These are phyloP conservation scores for Oopsacas minuta DNA, from an alignment of 37 sponge, comb jelly and placozoan species.

Conservation along the genomic window DNA sequence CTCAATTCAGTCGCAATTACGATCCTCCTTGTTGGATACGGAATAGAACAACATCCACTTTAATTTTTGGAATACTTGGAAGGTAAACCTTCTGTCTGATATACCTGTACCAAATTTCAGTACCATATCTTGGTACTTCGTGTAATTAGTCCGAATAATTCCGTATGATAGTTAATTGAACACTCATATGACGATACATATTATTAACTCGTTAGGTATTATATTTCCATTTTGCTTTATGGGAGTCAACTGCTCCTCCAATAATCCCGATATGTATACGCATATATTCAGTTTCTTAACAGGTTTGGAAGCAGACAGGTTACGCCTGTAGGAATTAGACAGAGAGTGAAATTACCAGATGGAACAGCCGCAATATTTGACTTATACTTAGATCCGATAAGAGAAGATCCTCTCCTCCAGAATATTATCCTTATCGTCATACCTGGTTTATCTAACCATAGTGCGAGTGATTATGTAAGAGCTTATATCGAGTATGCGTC, in stretches of 20 bases:
- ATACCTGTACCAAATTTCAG: too few species aligned
- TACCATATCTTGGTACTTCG: too few species aligned
- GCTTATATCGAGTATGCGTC: constrained; percentile 13
- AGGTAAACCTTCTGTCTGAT: too few species aligned
- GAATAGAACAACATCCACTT: not conserved
- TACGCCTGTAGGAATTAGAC: constrained; percentile 22
- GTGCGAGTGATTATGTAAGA: constrained; percentile 43
- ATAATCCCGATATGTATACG: too few species aligned
- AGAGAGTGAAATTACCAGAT: constrained; percentile 28
- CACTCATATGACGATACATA: too few species aligned
- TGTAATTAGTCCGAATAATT: too few species aligned
- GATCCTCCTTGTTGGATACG: not conserved
- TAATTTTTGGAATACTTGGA: not conserved
- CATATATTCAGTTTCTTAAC: too few species aligned
- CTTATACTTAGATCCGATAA: constrained; percentile 26
- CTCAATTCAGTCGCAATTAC: not conserved
- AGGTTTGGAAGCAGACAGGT: too few species aligned
- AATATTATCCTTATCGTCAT: constrained; percentile 25
- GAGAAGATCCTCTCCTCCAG: not conserved
- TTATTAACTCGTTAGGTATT: too few species aligned
- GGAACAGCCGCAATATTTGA: constrained; percentile 63
- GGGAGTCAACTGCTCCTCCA: too few species aligned
- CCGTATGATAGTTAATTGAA: too few species aligned
- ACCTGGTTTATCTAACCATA: constrained; percentile 58
- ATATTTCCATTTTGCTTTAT: too few species aligned